These are phyloP conservation scores for Alcis repandata DNA, from an alignment of 2,888 invertebrate species.

Conservation along the genomic window DNA sequence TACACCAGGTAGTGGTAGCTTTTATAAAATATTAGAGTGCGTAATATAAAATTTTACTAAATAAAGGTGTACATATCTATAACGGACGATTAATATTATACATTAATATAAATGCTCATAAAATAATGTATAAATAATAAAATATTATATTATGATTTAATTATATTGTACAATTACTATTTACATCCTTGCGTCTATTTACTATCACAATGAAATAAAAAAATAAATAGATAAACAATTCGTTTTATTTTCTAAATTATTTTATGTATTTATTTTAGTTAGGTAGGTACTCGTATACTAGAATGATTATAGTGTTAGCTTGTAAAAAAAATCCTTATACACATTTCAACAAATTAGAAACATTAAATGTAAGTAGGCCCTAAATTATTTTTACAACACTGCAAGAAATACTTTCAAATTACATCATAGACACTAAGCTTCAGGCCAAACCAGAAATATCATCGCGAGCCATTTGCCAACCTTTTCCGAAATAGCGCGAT, in stretches of 20 bases:
- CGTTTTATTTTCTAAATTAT: conserved; percentile 52
- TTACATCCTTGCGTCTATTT: conserved; percentile 83
- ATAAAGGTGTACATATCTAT: conserved; percentile 80
- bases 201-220: conserved; percentile 83
- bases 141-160: conserved; percentile 57
- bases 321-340: no score
- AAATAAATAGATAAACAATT: conserved; percentile 55
- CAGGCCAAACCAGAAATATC: conserved; percentile 1
- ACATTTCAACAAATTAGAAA: no score
- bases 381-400: no score
- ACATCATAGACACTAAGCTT: neutral
- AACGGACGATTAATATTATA: conserved; percentile 52
- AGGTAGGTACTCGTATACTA: no score
- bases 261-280: neutral
- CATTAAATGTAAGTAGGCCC: no score
- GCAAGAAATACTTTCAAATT: neutral
- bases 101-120: conserved; percentile 76
- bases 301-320: no score
- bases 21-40: conserved; percentile 63
- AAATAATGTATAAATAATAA: conserved; percentile 71
- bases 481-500: conserved; percentile 21
- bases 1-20: conserved; percentile 59
- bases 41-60: conserved; percentile 59
- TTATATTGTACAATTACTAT: conserved; percentile 79
- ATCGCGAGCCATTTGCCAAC: neutral